Base-by-base conservation (phyloP, 2,797 vertebrate genomes). In the Emydoidea blandingii region DNA sequence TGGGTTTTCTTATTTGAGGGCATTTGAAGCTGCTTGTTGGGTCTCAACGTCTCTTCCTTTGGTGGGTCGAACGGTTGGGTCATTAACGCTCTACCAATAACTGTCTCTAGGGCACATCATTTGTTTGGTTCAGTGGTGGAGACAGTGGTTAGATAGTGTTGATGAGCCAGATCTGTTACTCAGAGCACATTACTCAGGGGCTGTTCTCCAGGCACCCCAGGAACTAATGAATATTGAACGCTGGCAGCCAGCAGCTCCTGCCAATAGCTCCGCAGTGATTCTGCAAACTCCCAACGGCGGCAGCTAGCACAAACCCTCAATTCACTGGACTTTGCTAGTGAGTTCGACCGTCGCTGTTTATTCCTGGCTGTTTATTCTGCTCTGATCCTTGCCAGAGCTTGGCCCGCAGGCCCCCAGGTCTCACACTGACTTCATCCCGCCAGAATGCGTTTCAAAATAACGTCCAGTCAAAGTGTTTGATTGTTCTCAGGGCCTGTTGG, bases 381-480 rank as follows among this genome's bases (percentile, higher is more conserved):
- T 97, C 97, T 97, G 96, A 95, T 95, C 92, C 97, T 96, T 94
- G 96, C 88, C 96, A 94, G 97, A 94, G 97, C 97, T 92, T 95
- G 97, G 98, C 97, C 98, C 97, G 97, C 95, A 97, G 97, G 97
- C 97, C 97, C 96, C 96, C 92, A 88, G 96, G 98, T 98, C 98
- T 98, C 98, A 98, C 96, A 97, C 98, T 98, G 95, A 85, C 97
- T 98, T 98, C 98, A 96, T 98, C 98, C 98, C 98, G 93, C 97
- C 97, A 98, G 98, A 98, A 98, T 97, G 97, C 92, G 98, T 98
- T 98, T 98, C 97, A 98, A 98, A 98, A 98, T 97, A 98, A 98
- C 98, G 98, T 98, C 98, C 98, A 98, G 97, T 97, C 94, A 95
- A 97, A 98, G 97, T 84, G 88, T 95, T 96, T 98, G 98, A 98